phyloP scores from a whole-genome alignment of 2,113 vertebrate genomes.

The Tachycineta bicolor region DNA sequence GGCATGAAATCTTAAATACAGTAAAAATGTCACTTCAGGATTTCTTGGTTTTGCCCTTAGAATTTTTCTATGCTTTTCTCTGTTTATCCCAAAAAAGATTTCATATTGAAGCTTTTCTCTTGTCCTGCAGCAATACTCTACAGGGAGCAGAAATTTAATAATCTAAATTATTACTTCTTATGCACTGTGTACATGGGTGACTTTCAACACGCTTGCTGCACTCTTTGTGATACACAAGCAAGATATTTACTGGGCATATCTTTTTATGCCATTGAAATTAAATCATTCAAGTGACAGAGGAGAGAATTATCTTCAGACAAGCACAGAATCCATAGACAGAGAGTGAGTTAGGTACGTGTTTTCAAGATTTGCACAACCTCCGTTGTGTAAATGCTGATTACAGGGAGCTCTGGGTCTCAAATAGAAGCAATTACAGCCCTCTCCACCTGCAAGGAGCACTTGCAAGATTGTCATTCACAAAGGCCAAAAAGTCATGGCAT shows the following conservation, averaged over 20 bases:
- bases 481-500: neutral
- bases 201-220: neutral
- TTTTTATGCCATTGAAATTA: neutral
- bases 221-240: neutral
- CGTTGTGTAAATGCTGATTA: neutral
- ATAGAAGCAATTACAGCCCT: neutral
- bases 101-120: neutral
- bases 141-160: neutral
- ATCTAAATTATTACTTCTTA: neutral
- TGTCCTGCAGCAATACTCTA: neutral
- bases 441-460: neutral
- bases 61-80: neutral
- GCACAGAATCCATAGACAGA: neutral
- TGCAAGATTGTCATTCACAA: neutral
- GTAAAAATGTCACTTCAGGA: neutral
- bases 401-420: neutral
- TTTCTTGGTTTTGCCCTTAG: neutral
- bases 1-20: neutral
- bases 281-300: neutral
- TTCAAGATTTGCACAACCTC: neutral
- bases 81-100: neutral
- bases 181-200: neutral
- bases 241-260: neutral
- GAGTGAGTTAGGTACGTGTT: neutral
- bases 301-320: neutral